phyloP scores from a whole-genome alignment of 1,140 invertebrate genomes.

The Arion vulgaris region DNA sequence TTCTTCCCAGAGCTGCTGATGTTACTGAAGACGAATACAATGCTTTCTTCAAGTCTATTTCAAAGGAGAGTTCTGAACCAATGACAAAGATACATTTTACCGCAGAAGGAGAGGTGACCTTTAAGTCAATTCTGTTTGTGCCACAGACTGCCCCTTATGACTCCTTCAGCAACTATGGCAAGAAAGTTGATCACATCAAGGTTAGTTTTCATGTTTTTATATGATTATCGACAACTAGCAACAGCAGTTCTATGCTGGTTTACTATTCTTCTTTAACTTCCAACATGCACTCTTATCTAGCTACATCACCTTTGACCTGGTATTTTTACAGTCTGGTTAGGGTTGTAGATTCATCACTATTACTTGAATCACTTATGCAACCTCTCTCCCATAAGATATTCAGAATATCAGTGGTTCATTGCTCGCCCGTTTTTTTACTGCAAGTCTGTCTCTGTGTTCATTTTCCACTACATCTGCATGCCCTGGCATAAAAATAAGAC shows the following conservation, averaged over 20 bases:
- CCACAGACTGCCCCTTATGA: slow-evolving; percentile 92
- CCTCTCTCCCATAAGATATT: not conserved
- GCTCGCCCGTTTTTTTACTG: too few species aligned
- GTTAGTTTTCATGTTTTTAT: slow-evolving; percentile 72
- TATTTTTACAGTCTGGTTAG: too few species aligned
- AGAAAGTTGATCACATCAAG: slow-evolving; percentile 95
- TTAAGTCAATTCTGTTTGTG: slow-evolving; percentile 95
- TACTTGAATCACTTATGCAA: too few species aligned
- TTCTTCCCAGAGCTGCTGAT: slow-evolving; percentile 79
- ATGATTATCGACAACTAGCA: too few species aligned
- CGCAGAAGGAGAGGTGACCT: slow-evolving; percentile 98
- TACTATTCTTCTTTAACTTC: too few species aligned
- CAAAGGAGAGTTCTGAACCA: slow-evolving; percentile 91
- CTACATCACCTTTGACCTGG: too few species aligned
- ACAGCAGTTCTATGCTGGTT: too few species aligned
- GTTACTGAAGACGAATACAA: slow-evolving; percentile 91
- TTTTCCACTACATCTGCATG: too few species aligned
- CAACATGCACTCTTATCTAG: too few species aligned
- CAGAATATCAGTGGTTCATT: not conserved
- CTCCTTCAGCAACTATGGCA: slow-evolving; percentile 95
- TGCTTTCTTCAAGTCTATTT: slow-evolving; percentile 94
- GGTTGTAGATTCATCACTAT: too few species aligned
- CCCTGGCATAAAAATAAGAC: too few species aligned
- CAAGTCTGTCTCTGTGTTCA: too few species aligned
- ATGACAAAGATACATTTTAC: slow-evolving; percentile 94